Evolutionary conservation across 1,140 invertebrate genomes (phyloP).

Genomic region (Orius insidiosus): DNA sequence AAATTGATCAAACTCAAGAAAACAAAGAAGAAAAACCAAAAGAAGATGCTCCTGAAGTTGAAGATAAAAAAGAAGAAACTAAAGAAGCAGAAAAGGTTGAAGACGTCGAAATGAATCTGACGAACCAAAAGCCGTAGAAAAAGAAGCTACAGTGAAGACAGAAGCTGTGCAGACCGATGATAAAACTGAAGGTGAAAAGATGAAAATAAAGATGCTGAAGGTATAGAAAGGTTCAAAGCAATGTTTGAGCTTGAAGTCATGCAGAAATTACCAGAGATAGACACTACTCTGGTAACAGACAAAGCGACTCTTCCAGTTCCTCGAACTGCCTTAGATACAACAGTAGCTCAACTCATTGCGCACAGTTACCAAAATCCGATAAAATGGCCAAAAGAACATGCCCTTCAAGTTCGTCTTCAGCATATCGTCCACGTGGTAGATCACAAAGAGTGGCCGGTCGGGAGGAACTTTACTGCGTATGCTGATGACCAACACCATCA

Average conservation of each 20-base stretch:
- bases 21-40: constrained; percentile 18
- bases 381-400: constrained; percentile 53
- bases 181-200: constrained; percentile 29
- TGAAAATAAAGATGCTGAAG: constrained; percentile 16
- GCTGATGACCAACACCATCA: constrained; percentile 6
- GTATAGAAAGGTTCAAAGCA: constrained; percentile 35
- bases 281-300: constrained; percentile 33
- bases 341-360: constrained; percentile 40
- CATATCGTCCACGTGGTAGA: constrained; percentile 86
- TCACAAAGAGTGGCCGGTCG: constrained; percentile 78
- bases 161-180: constrained; percentile 26
- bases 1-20: constrained; percentile 15
- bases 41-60: constrained; percentile 19
- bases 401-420: constrained; percentile 70
- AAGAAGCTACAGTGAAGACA: constrained; percentile 18
- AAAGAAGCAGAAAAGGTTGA: constrained; percentile 21
- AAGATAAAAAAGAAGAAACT: constrained; percentile 16
- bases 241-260: constrained; percentile 58
- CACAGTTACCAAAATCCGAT: constrained; percentile 34
- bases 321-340: constrained; percentile 29
- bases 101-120: constrained; percentile 15
- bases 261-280: constrained; percentile 40
- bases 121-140: constrained; percentile 16
- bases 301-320: constrained; percentile 14
- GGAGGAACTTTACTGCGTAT: constrained; percentile 28